These are phyloP conservation scores for Chrysoperla carnea DNA, from an alignment of 1,140 invertebrate species.

Conservation along the genomic window DNA sequence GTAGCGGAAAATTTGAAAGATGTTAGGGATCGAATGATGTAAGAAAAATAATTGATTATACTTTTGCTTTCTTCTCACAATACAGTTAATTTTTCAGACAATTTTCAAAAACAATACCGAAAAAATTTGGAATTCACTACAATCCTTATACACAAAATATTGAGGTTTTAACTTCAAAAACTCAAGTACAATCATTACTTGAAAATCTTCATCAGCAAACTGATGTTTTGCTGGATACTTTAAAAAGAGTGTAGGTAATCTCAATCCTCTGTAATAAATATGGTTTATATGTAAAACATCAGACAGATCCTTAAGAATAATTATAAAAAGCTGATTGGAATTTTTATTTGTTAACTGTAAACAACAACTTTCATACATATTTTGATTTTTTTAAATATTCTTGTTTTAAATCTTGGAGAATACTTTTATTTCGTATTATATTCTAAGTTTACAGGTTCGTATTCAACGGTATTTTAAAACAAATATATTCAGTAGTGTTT, in stretches of 20 bases:
- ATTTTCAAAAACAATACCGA: slow-evolving; percentile 80
- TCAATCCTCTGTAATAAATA: too few species aligned
- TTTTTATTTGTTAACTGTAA: too few species aligned
- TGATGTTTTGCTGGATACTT: slow-evolving; percentile 52
- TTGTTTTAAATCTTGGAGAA: too few species aligned
- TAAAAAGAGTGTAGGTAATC: slow-evolving; percentile 51
- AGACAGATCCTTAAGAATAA: too few species aligned
- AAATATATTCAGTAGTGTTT: too few species aligned
- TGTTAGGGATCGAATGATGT: slow-evolving; percentile 95
- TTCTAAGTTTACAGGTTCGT: too few species aligned
- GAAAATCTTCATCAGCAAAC: slow-evolving; percentile 62
- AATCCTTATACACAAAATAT: slow-evolving; percentile 92
- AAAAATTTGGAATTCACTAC: slow-evolving; percentile 86
- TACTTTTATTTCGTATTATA: too few species aligned
- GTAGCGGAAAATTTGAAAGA: slow-evolving; percentile 90
- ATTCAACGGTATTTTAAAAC: too few species aligned
- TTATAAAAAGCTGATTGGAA: too few species aligned
- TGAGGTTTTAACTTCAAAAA: slow-evolving; percentile 77
- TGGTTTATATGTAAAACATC: too few species aligned
- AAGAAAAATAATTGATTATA: slow-evolving; percentile 24
- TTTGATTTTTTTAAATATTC: too few species aligned
- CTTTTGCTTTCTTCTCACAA: neutral
- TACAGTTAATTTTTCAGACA: slow-evolving; percentile 42
- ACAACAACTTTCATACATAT: too few species aligned
- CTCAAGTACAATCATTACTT: slow-evolving; percentile 59